Conservation (phyloP, 1,140 invertebrate species). For the silkworm (Bombyx mori) region ASM3026992v2 NC_085109.1:7221501-7222000, state of each 20-base stretch:
- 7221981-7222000: constrained; percentile 95
- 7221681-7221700: constrained; percentile 6
- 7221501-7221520: constrained; percentile 10
- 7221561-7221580: constrained; percentile 29
- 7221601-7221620: constrained; percentile 97
- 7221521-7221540: constrained; percentile 19
- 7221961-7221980: constrained; percentile 93
- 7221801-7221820: too few relatives aligned
- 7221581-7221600: constrained; percentile 83
- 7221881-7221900: too few relatives aligned
- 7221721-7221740: constrained; percentile 24
- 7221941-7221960: constrained; percentile 87
- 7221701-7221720: constrained; percentile 12
- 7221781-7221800: background rate
- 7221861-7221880: too few relatives aligned
- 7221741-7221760: constrained; percentile 2
- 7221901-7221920: constrained; percentile 14
- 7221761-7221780: too few relatives aligned
- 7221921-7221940: constrained; percentile 90
- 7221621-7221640: constrained; percentile 89
- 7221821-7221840: background rate
- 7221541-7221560: constrained; percentile 9
- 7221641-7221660: constrained; percentile 86
- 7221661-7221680: constrained; percentile 7
- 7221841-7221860: background rate